Evolutionary conservation across 2,797 vertebrate genomes (phyloP), one percentile per base, ranked within the genome.

Genomic region (Sebastes baramenuke): DNA sequence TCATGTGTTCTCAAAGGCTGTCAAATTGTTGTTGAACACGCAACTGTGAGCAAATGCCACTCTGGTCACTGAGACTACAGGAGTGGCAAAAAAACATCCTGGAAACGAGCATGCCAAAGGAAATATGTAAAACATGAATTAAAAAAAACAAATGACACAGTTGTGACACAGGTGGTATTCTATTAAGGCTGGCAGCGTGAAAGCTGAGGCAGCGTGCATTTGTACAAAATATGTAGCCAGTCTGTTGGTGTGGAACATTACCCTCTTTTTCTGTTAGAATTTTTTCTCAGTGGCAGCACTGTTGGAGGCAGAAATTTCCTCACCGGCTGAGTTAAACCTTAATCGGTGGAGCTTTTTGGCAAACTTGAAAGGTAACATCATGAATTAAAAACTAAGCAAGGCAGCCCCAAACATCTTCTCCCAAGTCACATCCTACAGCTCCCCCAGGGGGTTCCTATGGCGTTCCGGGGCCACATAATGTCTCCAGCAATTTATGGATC

Each of bases 1-100:
- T 46, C 4, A 60, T 42, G 67, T 80, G n/a, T 72, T 62, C 24
- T 77, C 13, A 58, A 78, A 72, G 36, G 36, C 38, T 70, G 29
- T 49, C 60, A 66, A 49, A 60, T 56, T 29, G 18, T 22, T 64
- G 52, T 61, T 25, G 12, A 70, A 29, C 9, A 58, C 49, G 38
- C 10, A 64, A 64, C 46, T 52, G 12, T 64, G 38, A 75, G n/a
- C 29, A 66, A 65, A 49, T 22, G 30, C 49, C 66, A 5, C 52
- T 25, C 5, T 2, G 38, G 67, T 24, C 66, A 59, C 34, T 64
- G 3, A 72, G 29, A 59, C 61, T 13, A 18, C 38, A 65, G n/a
- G 46, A 34, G 52, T 14, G 60, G 13, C 9, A 7, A 62, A 8
- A 18, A 34, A 49, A 46, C 46, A 49, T 49, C 7, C 20, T 42